Base-by-base conservation (phyloP, 1,140 invertebrate species). In the Eubasilissa regina region DNA sequence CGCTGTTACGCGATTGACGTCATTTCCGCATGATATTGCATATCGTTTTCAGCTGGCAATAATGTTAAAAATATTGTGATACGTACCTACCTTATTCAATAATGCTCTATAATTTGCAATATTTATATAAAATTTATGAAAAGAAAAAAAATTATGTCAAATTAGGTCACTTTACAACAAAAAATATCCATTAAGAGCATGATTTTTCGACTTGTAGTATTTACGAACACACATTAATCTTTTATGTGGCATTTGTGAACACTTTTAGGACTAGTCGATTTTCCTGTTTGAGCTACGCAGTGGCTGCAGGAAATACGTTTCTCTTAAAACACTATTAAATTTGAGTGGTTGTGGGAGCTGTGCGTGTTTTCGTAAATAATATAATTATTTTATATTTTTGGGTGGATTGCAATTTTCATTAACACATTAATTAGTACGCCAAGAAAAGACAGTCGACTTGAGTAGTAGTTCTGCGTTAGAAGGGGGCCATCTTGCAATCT, bases 401-500 rank as follows among this genome's bases (percentile, higher is more conserved):
- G 48, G 77, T 60, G 25, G 19, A 51, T 35, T 60, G 21, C 55
- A 21, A 60, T 19, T 70, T 60, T 62, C 55, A 19, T 48, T 15
- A 25, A 11, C 17, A 4, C 25, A 21, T 45, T 17, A 15, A 60
- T 48, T 51, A 12, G 21, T 35, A 45, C 15, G 68, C 48, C n/a
- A 47, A 60, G 77, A 70, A 68, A 77, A 68, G 21, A 70, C 53
- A 56, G 58, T 78, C 87, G 90, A 91, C 87, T 89, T 87, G 88
- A 87, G 90, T 90, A 88, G 90, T 91, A 89, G 87, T 80, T 84
- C 87, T 90, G 87, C 88, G 89, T 91, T 91, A 91, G 90, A 90
- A 90, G 90, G 90, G 89, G 90, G 91, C 90, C 91, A 92, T 92
- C 91, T 92, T 92, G 90, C 90, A 91, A 91, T 91, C 90, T 90